phyloP scores from a whole-genome alignment of 2,888 invertebrate genomes.

The Tiliacea citrago region DNA sequence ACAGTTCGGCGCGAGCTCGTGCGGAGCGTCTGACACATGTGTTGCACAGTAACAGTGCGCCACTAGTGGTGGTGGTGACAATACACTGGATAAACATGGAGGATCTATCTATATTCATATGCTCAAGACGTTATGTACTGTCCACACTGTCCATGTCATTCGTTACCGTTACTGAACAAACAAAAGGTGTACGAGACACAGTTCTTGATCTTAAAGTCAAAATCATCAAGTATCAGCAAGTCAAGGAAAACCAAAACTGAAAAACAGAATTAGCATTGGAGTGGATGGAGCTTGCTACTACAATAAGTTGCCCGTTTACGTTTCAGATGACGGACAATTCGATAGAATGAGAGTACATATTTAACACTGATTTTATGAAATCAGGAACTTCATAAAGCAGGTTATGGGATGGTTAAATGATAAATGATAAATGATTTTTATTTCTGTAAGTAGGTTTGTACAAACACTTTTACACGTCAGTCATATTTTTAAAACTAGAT shows the following conservation, averaged over 20 bases:
- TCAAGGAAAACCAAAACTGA: background rate
- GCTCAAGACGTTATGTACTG: background rate
- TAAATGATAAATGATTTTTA: no score
- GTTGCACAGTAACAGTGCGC: background rate
- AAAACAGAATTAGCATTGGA: background rate
- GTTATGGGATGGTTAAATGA: no score
- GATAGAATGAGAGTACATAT: background rate
- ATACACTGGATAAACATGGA: background rate
- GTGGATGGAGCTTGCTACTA: background rate
- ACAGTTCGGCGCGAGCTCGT: constrained; percentile 31
- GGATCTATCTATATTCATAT: background rate
- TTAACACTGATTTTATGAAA: background rate
- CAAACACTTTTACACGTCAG: no score
- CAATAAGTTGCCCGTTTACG: background rate
- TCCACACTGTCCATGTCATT: background rate
- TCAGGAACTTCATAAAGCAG: background rate
- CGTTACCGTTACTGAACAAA: background rate
- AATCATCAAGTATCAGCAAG: no score
- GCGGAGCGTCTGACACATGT: background rate
- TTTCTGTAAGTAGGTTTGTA: no score
- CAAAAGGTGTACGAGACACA: background rate
- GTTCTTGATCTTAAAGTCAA: background rate
- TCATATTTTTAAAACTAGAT: no score
- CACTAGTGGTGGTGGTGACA: background rate
- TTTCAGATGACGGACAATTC: no score